These are phyloP conservation scores for Cactoblastis cactorum DNA, from an alignment of 2,888 invertebrate species.

Conservation along the genomic window DNA sequence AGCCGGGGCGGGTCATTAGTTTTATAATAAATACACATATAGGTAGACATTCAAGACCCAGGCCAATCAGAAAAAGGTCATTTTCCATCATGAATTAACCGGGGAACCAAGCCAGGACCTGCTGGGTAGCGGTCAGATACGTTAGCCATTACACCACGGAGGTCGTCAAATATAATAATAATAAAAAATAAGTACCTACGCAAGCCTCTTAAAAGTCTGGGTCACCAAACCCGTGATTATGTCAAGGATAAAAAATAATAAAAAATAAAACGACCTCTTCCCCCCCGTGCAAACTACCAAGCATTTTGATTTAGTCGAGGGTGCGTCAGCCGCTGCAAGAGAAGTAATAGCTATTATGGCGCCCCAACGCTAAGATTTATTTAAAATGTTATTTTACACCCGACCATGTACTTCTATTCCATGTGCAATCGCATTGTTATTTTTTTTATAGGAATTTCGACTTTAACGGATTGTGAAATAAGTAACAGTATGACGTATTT, in stretches of 20 bases:
- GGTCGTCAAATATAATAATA: too few species aligned
- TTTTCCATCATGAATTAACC: too few species aligned
- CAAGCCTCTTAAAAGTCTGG: neutral
- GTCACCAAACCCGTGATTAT: too few species aligned
- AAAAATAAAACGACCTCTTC: slow-evolving; percentile 32
- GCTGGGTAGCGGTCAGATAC: too few species aligned
- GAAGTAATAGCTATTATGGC: slow-evolving; percentile 70
- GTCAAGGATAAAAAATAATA: too few species aligned
- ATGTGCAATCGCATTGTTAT: slow-evolving; percentile 55
- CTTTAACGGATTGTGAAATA: slow-evolving; percentile 34
- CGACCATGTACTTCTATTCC: slow-evolving; percentile 52
- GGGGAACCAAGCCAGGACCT: too few species aligned
- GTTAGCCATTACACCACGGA: too few species aligned
- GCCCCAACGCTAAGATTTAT: slow-evolving; percentile 73
- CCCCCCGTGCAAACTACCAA: slow-evolving; percentile 35
- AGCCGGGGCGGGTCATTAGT: too few species aligned
- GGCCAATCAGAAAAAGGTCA: too few species aligned
- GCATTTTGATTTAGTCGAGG: slow-evolving; percentile 62
- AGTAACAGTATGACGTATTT: slow-evolving; percentile 21
- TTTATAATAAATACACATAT: too few species aligned
- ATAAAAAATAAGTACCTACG: too few species aligned
- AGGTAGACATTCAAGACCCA: too few species aligned
- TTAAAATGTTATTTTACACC: slow-evolving; percentile 79
- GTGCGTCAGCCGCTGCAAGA: slow-evolving; percentile 60
- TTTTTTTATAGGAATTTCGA: slow-evolving; percentile 40